phyloP scores from a whole-genome alignment of 2,113 vertebrate species.

The Lethenteron reissneri region DNA sequence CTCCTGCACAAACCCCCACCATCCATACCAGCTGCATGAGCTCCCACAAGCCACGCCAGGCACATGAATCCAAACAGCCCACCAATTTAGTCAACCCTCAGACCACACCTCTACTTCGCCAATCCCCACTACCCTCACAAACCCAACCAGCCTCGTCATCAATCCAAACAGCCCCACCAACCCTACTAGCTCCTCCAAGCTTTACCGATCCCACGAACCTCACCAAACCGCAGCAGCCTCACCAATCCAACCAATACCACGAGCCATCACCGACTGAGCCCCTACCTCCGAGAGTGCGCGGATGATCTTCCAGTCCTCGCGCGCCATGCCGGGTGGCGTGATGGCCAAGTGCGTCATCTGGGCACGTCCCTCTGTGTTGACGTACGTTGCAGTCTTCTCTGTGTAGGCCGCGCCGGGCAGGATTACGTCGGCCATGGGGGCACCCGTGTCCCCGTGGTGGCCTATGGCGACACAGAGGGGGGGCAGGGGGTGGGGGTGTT shows the following conservation, averaged over 20 bases:
- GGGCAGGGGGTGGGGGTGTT: background rate
- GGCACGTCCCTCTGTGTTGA: constrained; percentile 81
- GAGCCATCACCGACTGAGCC: background rate
- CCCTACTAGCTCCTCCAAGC: background rate
- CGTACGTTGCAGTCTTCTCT: constrained; percentile 67
- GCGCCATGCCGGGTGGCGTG: constrained; percentile 61
- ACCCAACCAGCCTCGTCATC: too few species aligned
- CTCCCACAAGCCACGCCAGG: too few species aligned
- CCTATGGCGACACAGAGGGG: constrained; percentile 23
- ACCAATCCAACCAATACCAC: background rate
- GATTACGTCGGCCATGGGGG: constrained; percentile 67
- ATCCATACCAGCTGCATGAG: too few species aligned
- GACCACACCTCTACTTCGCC: too few species aligned
- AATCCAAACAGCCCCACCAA: background rate
- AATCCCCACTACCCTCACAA: too few species aligned
- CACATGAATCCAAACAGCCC: too few species aligned
- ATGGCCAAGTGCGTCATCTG: constrained; percentile 72
- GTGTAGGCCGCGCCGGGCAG: constrained; percentile 82
- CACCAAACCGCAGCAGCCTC: background rate
- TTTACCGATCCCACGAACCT: background rate
- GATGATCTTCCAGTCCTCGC: constrained; percentile 90
- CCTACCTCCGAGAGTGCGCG: constrained; percentile 75
- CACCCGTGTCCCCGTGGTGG: constrained; percentile 77
- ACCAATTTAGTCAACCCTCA: too few species aligned
- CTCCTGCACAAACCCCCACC: too few species aligned